phyloP scores from a whole-genome alignment of 1,140 invertebrate species.

The Marisa cornuarietis region DNA sequence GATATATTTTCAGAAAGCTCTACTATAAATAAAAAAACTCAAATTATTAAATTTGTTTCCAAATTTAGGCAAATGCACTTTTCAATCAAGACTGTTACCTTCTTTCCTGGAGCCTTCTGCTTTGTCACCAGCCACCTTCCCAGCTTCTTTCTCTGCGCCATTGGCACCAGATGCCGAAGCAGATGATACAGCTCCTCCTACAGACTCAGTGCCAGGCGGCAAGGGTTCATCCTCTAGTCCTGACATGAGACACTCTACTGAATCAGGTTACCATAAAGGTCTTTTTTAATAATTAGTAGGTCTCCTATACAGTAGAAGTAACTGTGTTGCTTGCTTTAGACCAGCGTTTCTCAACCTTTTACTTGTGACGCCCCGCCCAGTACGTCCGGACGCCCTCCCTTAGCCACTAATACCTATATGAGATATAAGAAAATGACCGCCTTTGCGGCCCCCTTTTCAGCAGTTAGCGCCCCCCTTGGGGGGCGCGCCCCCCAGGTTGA shows the following conservation, averaged over 20 bases:
- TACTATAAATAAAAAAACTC: background rate
- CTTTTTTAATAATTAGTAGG: too few species aligned
- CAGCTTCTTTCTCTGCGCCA: background rate
- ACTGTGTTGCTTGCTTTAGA: too few species aligned
- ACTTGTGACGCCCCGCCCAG: too few species aligned
- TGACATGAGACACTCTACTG: background rate
- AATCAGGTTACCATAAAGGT: too few species aligned
- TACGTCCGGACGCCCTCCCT: too few species aligned
- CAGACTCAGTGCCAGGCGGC: slow-evolving; percentile 52
- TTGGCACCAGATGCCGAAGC: slow-evolving; percentile 8
- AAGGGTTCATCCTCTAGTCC: slow-evolving; percentile 57
- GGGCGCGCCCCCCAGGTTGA: too few species aligned
- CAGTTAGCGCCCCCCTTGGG: too few species aligned
- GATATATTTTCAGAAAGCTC: background rate
- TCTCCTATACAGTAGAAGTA: too few species aligned
- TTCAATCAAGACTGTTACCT: background rate
- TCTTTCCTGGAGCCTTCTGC: slow-evolving; percentile 3
- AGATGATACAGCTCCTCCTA: slow-evolving; percentile 10
- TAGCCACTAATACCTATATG: too few species aligned
- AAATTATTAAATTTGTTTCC: background rate
- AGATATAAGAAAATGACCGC: too few species aligned
- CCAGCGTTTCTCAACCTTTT: too few species aligned
- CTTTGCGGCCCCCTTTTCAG: too few species aligned
- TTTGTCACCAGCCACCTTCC: background rate
- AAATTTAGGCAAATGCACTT: background rate